phyloP scores from a whole-genome alignment of 64 coral and sea anemone genomes.

The Actinia tenebrosa region DNA sequence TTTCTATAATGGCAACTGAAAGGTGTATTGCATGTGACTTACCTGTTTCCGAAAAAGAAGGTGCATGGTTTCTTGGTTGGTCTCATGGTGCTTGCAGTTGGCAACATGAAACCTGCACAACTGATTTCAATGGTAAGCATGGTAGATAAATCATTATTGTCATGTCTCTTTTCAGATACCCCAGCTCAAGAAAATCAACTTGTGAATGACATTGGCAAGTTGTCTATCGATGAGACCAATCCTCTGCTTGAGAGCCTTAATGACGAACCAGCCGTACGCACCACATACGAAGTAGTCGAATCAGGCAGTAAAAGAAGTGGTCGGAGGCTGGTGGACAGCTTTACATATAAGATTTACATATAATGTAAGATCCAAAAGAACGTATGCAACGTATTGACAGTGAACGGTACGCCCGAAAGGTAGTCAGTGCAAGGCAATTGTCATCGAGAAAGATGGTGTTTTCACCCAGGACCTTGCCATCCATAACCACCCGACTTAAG shows the following conservation, averaged over 20 bases:
- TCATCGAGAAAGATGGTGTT: constrained; percentile 12
- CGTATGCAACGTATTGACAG: constrained; percentile 52
- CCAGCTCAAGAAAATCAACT: background rate
- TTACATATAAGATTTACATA: constrained; percentile 8
- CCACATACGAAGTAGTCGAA: constrained; percentile 20
- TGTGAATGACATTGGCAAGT: background rate
- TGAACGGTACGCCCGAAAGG: constrained; percentile 16
- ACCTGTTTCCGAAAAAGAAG: background rate
- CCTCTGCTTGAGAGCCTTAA: background rate
- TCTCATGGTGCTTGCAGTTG: background rate
- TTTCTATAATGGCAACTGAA: background rate
- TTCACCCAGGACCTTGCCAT: background rate
- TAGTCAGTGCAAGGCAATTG: constrained; percentile 18
- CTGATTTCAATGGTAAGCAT: background rate
- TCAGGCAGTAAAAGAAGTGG: constrained; percentile 11
- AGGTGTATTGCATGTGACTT: background rate
- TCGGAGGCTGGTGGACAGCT: constrained; percentile 18
- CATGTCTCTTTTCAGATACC: background rate
- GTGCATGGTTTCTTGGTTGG: background rate
- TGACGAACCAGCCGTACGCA: background rate
- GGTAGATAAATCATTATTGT: background rate
- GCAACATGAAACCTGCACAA: constrained; percentile 3
- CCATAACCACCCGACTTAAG: constrained; percentile 18
- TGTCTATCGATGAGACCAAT: background rate
- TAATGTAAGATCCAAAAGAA: constrained; percentile 13